Base-by-base conservation (phyloP, 2,113 vertebrate genomes). In the Phodopus roborovskii region DNA sequence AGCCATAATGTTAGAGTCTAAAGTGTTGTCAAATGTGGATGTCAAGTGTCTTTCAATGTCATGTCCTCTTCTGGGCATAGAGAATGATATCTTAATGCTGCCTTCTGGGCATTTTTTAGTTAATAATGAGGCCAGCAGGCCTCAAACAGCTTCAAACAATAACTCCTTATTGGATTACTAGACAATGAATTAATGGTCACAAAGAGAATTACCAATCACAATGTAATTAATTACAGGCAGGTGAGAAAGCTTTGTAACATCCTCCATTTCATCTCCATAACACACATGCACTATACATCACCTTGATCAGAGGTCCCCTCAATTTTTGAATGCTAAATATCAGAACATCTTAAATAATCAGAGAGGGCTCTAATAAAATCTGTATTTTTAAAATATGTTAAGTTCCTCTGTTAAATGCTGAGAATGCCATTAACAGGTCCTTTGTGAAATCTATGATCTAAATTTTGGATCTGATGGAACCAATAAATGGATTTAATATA, bases 131-230 rank as follows among this genome's bases (percentile, higher is more conserved):
- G 95, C 92, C 81, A 98, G 81, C 74, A 75, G 75, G 48, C 98
- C 98, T 96, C 71, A 42, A 94, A 97, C 93, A 98, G 96, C 93
- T 97, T 90, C 96, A 88, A 98, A 97, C 91, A 95, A 97, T 98
- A 97, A 95, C 97, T 96, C 97, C 96, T 97, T 97, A 98, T 97
- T 98, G 94, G 96, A 93, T 98, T 97, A 98, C 94, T 94, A 96
- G 96, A 78, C 50, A 97, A 84, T 78, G 95, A 84, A 90, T 97
- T 98, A 97, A 98, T 92, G 83, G 95, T 50, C 97, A 97, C 58
- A 97, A 91, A 6, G 97, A 96, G 81, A 95, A 88, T 97, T 95
- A 94, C 97, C 93, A 97, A 98, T 98, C 92, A 84, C 91, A 90
- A 53, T 3, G 92, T 95, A 96, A 97, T 92, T 97, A 98, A 98